Evolutionary conservation across 2,113 vertebrate genomes (phyloP).

Genomic region (Oreotrochilus melanogaster): DNA sequence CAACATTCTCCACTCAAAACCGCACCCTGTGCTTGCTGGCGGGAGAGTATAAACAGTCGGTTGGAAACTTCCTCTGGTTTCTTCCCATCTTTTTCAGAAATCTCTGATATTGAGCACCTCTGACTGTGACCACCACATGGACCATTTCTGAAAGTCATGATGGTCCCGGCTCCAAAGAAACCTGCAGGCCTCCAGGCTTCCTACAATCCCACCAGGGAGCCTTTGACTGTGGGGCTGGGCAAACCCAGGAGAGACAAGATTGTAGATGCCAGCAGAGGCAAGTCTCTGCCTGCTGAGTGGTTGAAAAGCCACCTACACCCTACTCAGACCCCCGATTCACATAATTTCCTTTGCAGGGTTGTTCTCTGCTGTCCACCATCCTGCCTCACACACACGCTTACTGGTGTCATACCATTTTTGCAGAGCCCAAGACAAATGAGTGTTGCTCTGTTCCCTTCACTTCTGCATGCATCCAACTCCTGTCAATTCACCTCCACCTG

Average conservation of each 20-base stretch:
- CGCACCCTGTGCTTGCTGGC: constrained; percentile 30
- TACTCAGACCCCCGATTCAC: background rate
- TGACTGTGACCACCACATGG: accelerated
- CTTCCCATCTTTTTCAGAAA: background rate
- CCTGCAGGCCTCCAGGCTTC: background rate
- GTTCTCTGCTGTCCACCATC: background rate
- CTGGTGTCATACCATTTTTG: background rate
- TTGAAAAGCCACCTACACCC: background rate
- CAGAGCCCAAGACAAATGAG: background rate
- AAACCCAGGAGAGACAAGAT: background rate
- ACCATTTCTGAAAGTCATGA: background rate
- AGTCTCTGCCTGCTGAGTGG: background rate
- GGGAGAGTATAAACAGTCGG: constrained; percentile 41
- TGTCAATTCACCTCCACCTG: background rate
- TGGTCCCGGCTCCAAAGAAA: background rate
- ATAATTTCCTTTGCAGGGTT: background rate
- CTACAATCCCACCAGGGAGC: background rate
- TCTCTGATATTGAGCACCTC: background rate
- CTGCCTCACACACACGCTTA: accelerated
- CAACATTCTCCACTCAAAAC: constrained; percentile 65
- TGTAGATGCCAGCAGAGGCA: background rate
- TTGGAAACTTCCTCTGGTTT: constrained; percentile 46
- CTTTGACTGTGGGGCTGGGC: background rate
- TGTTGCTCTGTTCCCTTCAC: background rate
- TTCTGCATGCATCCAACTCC: background rate